A percentile compares a stretch with the other conserved stretches of the same genome.
Conservation (phyloP, 2,888 invertebrate genomes). For the Drosophila falleni region DNA sequence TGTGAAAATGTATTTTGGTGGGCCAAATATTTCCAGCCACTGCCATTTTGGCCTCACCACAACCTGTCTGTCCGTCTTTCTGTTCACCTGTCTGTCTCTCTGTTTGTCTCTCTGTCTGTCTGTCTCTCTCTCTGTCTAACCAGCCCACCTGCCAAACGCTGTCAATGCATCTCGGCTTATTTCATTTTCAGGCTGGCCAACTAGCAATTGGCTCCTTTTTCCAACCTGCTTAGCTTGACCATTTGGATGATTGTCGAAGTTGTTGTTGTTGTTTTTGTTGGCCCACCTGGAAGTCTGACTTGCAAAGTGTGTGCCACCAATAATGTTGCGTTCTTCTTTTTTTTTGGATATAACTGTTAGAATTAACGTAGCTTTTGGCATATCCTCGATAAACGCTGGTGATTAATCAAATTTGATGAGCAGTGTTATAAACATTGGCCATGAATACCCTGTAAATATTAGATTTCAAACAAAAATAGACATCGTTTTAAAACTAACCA, state of each 20-base stretch:
- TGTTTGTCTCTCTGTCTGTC: neutral
- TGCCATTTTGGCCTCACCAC: conserved; percentile 46
- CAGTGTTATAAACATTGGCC: neutral
- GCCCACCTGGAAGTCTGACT: conserved; percentile 39
- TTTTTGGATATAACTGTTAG: conserved; percentile 41
- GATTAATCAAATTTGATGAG: conserved; percentile 43
- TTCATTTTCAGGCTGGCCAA: conserved; percentile 49
- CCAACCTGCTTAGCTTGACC: conserved; percentile 12
- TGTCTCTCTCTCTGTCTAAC: neutral
- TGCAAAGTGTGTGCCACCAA: conserved; percentile 52
- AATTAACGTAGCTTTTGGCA: conserved; percentile 32
- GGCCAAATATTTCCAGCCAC: conserved; percentile 59
- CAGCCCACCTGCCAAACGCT: conserved; percentile 39
- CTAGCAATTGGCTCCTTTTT: conserved; percentile 26
- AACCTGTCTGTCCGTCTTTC: neutral
- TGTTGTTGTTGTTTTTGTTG: conserved; percentile 24
- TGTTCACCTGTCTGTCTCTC: neutral
- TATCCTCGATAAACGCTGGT: conserved; percentile 21
- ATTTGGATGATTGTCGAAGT: conserved; percentile 37
- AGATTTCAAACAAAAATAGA: no score
- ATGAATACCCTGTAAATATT: neutral
- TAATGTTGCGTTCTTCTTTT: conserved; percentile 39
- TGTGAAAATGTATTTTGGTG: conserved; percentile 75
- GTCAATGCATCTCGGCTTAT: conserved; percentile 77
- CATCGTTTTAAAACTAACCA: no score